These are phyloP conservation scores for Matsumurasca onukii DNA, from an alignment of 1,140 invertebrate genomes.

Conservation along the genomic window DNA sequence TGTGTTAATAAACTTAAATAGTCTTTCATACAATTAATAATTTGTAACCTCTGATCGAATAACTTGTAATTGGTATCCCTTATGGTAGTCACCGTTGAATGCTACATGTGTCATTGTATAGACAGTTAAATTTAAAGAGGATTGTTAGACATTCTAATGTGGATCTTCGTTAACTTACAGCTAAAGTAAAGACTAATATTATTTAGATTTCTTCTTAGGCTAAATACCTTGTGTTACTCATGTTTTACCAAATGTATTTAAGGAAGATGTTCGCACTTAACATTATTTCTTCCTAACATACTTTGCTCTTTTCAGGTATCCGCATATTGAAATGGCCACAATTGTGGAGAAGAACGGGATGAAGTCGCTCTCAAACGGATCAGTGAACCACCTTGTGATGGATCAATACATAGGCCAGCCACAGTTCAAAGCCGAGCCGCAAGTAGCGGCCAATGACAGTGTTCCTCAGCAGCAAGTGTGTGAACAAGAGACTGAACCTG, in stretches of 20 bases:
- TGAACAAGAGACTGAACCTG: slow-evolving; percentile 26
- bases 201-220: too few relatives aligned
- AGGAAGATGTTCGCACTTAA: too few relatives aligned
- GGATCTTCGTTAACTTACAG: too few relatives aligned
- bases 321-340: slow-evolving; percentile 38
- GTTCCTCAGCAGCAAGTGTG: neutral
- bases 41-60: too few relatives aligned
- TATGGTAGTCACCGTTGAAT: too few relatives aligned
- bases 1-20: too few relatives aligned
- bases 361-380: slow-evolving; percentile 38
- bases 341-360: slow-evolving; percentile 38
- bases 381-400: slow-evolving; percentile 35
- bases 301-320: neutral
- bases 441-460: neutral
- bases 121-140: too few relatives aligned
- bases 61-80: too few relatives aligned
- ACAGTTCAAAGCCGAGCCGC: neutral
- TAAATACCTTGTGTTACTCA: neutral
- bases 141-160: too few relatives aligned
- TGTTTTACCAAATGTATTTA: neutral
- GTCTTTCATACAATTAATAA: too few relatives aligned
- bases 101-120: too few relatives aligned
- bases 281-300: neutral
- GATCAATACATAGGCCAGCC: slow-evolving; percentile 28
- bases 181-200: too few relatives aligned